A percentile compares a stretch with the other conserved stretches of the same genome.
phyloP scores from a whole-genome alignment of 1,140 invertebrate species.

The Mamestra configurata region DNA sequence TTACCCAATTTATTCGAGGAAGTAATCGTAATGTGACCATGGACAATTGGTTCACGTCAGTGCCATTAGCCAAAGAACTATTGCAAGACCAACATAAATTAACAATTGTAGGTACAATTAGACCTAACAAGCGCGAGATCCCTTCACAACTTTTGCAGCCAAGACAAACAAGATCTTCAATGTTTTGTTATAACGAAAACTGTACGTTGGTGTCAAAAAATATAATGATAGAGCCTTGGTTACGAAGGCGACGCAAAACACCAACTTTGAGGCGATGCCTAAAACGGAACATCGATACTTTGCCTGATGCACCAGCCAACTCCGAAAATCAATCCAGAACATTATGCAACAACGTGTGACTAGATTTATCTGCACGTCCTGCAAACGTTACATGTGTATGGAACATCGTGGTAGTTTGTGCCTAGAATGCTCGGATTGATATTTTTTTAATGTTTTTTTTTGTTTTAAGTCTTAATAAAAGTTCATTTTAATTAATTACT shows the following conservation, averaged over 20 bases:
- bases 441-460: conserved; percentile 1
- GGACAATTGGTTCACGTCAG: conserved; percentile 52
- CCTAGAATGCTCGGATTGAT: conserved; percentile 22
- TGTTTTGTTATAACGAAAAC: conserved; percentile 42
- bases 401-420: conserved; percentile 35
- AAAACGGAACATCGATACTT: conserved; percentile 37
- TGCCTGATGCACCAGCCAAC: conserved; percentile 11
- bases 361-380: conserved; percentile 26
- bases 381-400: conserved; percentile 45
- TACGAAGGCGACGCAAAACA: conserved; percentile 30
- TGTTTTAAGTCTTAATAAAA: conserved; percentile 23
- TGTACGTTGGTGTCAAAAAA: conserved; percentile 50
- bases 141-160: conserved; percentile 9
- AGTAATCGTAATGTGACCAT: conserved; percentile 50
- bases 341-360: conserved; percentile 42
- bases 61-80: conserved; percentile 19
- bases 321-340: conserved; percentile 12
- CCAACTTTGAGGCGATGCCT: conserved; percentile 39
- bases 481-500: conserved; percentile 13
- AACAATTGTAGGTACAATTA: conserved; percentile 25
- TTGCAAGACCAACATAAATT: conserved; percentile 29
- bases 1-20: conserved; percentile 42
- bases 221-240: conserved; percentile 49
- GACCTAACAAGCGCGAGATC: conserved; percentile 12
- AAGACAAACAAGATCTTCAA: conserved; percentile 4